Conservation (phyloP, 2,113 vertebrate genomes). For the Planiliza haematocheilus region DNA sequence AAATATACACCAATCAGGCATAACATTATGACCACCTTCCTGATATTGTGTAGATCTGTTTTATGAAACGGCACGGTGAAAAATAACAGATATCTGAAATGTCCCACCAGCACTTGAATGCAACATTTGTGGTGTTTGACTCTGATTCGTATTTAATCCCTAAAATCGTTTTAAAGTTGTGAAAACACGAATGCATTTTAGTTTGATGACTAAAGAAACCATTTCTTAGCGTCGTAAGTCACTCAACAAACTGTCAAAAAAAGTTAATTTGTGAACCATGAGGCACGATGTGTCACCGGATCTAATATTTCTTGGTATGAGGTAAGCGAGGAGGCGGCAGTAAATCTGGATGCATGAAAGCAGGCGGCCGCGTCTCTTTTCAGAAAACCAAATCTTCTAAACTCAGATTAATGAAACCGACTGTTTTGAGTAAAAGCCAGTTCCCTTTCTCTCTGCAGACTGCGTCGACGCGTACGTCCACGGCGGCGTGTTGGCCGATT, state of each 20-base stretch:
- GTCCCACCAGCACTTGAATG: too few species aligned
- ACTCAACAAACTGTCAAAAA: neutral
- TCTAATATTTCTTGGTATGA: too few species aligned
- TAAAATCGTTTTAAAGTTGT: neutral
- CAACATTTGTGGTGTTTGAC: too few species aligned
- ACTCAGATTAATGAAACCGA: neutral
- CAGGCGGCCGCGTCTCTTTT: too few species aligned
- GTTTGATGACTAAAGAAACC: neutral
- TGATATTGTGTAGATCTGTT: too few species aligned
- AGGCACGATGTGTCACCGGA: too few species aligned
- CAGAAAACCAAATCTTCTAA: neutral
- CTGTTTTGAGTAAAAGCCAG: neutral
- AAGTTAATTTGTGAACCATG: too few species aligned
- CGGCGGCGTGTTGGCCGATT: constrained; percentile 85
- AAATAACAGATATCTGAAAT: too few species aligned
- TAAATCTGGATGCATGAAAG: neutral
- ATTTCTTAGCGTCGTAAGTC: neutral
- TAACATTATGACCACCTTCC: too few species aligned
- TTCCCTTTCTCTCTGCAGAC: constrained; percentile 76
- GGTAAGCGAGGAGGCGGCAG: neutral
- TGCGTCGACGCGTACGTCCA: constrained; percentile 85
- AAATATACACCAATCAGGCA: too few species aligned
- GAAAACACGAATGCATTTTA: neutral
- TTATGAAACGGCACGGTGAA: too few species aligned
- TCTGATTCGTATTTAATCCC: neutral